Base-by-base conservation (phyloP, 2,888 invertebrate species). In the Alloscopus bannaensis region DNA sequence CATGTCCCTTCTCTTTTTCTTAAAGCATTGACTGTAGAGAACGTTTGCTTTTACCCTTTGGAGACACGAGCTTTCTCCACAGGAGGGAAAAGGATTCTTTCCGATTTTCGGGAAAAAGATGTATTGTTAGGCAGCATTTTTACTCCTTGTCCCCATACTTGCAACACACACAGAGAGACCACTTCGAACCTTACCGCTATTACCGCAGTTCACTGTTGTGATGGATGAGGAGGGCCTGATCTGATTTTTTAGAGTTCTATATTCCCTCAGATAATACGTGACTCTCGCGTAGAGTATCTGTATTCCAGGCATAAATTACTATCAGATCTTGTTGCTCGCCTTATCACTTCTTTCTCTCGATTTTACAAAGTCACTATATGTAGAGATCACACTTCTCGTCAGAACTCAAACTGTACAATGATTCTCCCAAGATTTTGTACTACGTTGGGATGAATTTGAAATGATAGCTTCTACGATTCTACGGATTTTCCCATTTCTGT, bases 141-240 rank as follows among this genome's bases (percentile, higher is more conserved):
- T 18, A 36, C 36, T 62, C 31, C 22, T 20, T 62, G 28, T 29
- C 29, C 28, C 22, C 47, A 11, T 71, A 22, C 18, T 28, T 45
- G 29, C 29, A 45, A 40, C 59, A 50, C 1, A 24, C 18, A n/a
- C 22, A 45, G 59, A n/a, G 36, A 13, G 22, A 57, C 20, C 72
- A 57, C 29, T 40, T 55, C 55, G 42, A 40, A 69, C 69, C 55
- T 55, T 28, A 57, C 50, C 55, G 22, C 72, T 59, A 72, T 72
- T 72, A 72, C 72, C 65, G 47, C 64, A 62, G 64, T 72, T 72
- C 62, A 45, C 55, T 65, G 65, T 73, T 73, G 73, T 73, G 73
- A 73, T 73, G 73, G 73, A 73, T 73, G 73, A 73, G 73, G 47
- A 73, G 66, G 73, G 73, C 65, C 73, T 73, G 73, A 73, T 73